phyloP scores from a whole-genome alignment of 2,113 vertebrate species.

The Clarias macrocephalus region DNA sequence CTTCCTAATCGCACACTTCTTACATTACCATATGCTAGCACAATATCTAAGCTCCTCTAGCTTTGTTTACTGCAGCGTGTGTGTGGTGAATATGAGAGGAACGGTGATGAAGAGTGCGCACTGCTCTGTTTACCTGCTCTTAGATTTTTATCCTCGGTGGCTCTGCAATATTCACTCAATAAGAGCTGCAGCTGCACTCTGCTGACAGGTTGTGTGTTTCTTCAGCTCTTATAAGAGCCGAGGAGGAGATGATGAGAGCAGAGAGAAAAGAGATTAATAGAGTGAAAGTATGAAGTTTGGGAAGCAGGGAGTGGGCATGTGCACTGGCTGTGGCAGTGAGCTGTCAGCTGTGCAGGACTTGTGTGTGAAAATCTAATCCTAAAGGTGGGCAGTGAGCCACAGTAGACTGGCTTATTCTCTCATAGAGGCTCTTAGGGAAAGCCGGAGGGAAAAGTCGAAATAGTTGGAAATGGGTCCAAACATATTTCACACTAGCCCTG shows the following conservation, averaged over 20 bases:
- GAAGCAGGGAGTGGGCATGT: neutral
- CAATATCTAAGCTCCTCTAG: neutral
- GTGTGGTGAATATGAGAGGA: neutral
- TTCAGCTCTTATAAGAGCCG: neutral
- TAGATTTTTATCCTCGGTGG: neutral
- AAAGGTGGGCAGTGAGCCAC: too few species aligned
- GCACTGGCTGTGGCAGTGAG: neutral
- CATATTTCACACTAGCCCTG: slow-evolving; percentile 15
- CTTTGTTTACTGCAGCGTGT: neutral
- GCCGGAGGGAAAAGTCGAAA: neutral
- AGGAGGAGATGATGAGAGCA: slow-evolving; percentile 6
- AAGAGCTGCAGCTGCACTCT: neutral
- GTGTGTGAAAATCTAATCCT: slow-evolving; percentile 15
- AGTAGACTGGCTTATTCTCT: neutral
- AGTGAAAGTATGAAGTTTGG: neutral
- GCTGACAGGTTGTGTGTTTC: slow-evolving; percentile 10
- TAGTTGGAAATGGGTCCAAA: neutral
- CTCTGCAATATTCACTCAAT: neutral
- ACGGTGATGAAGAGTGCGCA: neutral
- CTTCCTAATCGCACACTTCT: neutral
- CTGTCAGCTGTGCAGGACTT: slow-evolving; percentile 7
- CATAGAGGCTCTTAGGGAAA: neutral
- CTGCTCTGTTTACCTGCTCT: neutral
- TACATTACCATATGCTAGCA: neutral
- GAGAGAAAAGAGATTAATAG: neutral